phyloP scores from a whole-genome alignment of 2,888 invertebrate species.

The Neoscelio sp. region DNA sequence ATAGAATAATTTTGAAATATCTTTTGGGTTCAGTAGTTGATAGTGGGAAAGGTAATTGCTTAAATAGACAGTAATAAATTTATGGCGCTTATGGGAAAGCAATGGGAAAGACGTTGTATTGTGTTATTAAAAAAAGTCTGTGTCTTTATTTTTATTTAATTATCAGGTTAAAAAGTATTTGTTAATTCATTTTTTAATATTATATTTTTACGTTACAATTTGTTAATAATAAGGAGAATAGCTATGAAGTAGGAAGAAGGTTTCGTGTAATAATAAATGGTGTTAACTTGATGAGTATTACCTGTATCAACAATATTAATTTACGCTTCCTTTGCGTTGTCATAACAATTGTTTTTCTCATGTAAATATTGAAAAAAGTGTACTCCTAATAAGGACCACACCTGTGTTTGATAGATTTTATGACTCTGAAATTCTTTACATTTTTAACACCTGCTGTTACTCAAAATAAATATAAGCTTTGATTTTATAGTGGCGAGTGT shows the following conservation, averaged over 20 bases:
- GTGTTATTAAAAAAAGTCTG: no score
- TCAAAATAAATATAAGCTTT: conserved; percentile 19
- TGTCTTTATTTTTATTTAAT: no score
- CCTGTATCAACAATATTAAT: conserved; percentile 44
- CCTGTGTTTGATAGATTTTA: conserved; percentile 45
- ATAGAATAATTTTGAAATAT: no score
- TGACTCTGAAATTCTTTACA: conserved; percentile 43
- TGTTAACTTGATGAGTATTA: conserved; percentile 19
- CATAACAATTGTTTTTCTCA: conserved; percentile 48
- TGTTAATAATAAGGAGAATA: no score
- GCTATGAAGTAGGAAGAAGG: neutral
- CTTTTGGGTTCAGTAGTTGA: no score
- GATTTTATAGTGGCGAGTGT: conserved; percentile 8
- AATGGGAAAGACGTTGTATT: no score
- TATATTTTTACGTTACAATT: no score
- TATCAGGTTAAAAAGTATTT: no score
- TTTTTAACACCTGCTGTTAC: conserved; percentile 40
- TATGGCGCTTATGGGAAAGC: no score
- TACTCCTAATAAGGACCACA: conserved; percentile 43
- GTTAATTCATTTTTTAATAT: no score
- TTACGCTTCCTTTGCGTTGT: conserved; percentile 38
- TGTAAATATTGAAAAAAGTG: conserved; percentile 39
- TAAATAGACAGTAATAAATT: no score
- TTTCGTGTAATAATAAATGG: conserved; percentile 41
- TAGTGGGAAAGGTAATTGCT: no score